Percentiles rank a stretch among this genome's conserved stretches.
Conservation (phyloP, 2,797 vertebrate species). For the Neoniphon sammara region DNA sequence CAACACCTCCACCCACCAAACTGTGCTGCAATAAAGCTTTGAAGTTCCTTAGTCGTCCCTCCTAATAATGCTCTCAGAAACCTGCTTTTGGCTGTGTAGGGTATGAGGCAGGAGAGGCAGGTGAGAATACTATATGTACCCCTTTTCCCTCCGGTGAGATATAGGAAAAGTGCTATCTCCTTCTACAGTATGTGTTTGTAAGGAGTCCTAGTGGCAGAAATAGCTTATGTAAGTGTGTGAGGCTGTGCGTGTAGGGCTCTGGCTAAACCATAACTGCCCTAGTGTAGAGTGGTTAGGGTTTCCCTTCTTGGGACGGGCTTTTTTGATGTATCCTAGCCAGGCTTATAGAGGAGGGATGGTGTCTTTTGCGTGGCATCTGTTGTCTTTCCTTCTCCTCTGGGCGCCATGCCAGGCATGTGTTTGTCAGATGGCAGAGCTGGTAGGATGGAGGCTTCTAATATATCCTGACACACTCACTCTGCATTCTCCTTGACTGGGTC, state of each 20-base stretch:
- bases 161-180: slow-evolving; percentile 9
- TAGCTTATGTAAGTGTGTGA: background rate
- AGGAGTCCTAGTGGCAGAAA: slow-evolving; percentile 12
- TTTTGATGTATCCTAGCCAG: slow-evolving; percentile 48
- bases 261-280: slow-evolving; percentile 25
- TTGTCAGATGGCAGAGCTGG: slow-evolving; percentile 77
- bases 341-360: slow-evolving; percentile 58
- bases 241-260: slow-evolving; percentile 25
- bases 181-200: slow-evolving; percentile 23
- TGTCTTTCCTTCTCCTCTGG: slow-evolving; percentile 71
- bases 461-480: slow-evolving; percentile 59
- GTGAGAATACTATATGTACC: slow-evolving; percentile 49
- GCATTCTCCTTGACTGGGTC: slow-evolving; percentile 68
- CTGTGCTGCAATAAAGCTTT: slow-evolving; percentile 71
- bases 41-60: slow-evolving; percentile 65
- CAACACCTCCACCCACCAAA: slow-evolving; percentile 69
- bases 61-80: slow-evolving; percentile 80
- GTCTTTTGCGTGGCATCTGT: slow-evolving; percentile 79
- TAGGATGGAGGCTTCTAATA: slow-evolving; percentile 76
- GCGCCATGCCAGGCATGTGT: slow-evolving; percentile 75
- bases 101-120: slow-evolving; percentile 15
- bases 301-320: slow-evolving; percentile 41
- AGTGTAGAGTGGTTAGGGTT: slow-evolving; percentile 42
- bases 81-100: slow-evolving; percentile 51
- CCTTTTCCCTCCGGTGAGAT: background rate